Conservation (phyloP, 2,888 invertebrate genomes). For the Apomyelois bistriatella region DNA sequence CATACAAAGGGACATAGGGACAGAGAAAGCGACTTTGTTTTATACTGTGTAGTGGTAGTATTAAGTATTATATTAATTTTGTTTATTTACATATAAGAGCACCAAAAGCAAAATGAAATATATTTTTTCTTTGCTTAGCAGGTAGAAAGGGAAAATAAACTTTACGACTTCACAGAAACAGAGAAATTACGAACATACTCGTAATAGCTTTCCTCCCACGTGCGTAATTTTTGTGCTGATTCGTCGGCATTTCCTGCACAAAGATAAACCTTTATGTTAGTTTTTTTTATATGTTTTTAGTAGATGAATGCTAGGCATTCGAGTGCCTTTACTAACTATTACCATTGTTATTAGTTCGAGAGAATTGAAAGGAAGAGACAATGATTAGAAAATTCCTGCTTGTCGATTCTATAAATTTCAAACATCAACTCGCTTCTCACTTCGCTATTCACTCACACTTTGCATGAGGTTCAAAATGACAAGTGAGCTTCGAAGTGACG, state of each 20-base stretch:
- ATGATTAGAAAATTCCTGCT: too few species aligned
- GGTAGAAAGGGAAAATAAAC: not conserved
- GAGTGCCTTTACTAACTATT: not conserved
- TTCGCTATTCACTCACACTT: too few species aligned
- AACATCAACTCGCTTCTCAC: too few species aligned
- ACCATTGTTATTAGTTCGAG: not conserved
- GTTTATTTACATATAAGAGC: too few species aligned
- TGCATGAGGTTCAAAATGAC: too few species aligned
- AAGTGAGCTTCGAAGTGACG: too few species aligned
- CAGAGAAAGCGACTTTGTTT: too few species aligned
- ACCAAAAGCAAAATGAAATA: not conserved
- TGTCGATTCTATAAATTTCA: too few species aligned
- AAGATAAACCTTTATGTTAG: not conserved
- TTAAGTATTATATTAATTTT: too few species aligned
- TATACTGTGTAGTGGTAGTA: too few species aligned
- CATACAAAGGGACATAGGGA: too few species aligned
- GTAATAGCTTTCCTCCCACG: not conserved
- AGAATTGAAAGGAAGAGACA: not conserved
- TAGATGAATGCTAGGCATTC: not conserved
- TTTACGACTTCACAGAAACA: not conserved
- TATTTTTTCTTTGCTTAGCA: not conserved
- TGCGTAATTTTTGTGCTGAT: not conserved
- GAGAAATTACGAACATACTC: not conserved
- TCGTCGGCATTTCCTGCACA: not conserved
- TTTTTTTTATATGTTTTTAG: too few species aligned